Conservation (phyloP, 1,140 invertebrate species). For the Bombus pyrosoma region DNA sequence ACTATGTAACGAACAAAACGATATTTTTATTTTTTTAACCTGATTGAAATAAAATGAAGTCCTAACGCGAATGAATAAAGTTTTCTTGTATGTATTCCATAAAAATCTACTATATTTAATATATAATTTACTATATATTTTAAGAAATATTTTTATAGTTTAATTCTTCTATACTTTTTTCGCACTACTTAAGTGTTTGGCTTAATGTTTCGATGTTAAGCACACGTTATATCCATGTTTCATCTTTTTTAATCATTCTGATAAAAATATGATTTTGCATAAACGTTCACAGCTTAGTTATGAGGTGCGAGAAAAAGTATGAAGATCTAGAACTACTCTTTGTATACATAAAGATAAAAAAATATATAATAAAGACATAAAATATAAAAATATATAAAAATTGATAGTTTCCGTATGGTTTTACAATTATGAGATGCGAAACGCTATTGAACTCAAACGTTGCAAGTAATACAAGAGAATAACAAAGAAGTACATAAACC, state of each 20-base stretch:
- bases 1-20: conserved; percentile 1
- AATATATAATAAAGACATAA: not conserved
- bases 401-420: not conserved
- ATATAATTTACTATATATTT: too few species aligned
- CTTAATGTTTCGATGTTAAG: too few species aligned
- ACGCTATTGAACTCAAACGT: not conserved
- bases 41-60: conserved; percentile 6
- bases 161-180: too few species aligned
- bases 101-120: not conserved
- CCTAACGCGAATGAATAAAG: not conserved
- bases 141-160: too few species aligned
- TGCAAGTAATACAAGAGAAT: not conserved
- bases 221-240: too few species aligned
- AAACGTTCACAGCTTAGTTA: too few species aligned
- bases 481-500: not conserved
- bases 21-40: not conserved
- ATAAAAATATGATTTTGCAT: too few species aligned
- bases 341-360: too few species aligned
- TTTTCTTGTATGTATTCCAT: not conserved
- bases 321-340: too few species aligned
- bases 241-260: too few species aligned
- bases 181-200: too few species aligned
- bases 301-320: too few species aligned
- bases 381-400: not conserved
- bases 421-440: not conserved